Conservation (phyloP, 1,140 invertebrate genomes). For the Neocloeon triangulifer region DNA sequence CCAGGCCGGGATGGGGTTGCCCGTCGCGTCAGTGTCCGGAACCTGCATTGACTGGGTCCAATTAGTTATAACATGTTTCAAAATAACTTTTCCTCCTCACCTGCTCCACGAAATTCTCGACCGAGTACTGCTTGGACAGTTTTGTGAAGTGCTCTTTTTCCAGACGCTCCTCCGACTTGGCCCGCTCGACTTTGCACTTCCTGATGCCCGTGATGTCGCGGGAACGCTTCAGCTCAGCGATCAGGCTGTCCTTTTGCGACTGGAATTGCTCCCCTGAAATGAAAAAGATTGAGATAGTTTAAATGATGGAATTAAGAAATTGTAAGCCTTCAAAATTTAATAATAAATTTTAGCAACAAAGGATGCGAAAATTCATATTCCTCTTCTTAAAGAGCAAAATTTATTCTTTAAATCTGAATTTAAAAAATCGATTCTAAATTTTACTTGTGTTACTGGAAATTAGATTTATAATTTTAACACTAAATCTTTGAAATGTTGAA, state of each 20-base stretch:
- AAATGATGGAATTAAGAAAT: constrained; percentile 24
- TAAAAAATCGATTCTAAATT: no score
- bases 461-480: no score
- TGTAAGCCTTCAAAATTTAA: no score
- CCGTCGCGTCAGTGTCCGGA: constrained; percentile 68
- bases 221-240: constrained; percentile 71
- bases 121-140: constrained; percentile 60
- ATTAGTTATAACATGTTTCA: constrained; percentile 1
- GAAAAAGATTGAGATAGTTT: no score
- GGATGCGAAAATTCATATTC: no score
- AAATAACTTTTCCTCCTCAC: constrained; percentile 21
- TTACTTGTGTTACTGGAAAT: no score
- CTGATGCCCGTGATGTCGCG: constrained; percentile 76
- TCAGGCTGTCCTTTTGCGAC: constrained; percentile 59
- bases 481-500: no score
- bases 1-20: constrained; percentile 76
- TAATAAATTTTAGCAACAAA: no score
- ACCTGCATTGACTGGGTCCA: constrained; percentile 34
- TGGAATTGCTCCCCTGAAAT: constrained; percentile 47
- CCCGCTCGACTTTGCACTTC: constrained; percentile 70
- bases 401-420: no score
- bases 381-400: no score
- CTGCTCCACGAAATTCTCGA: constrained; percentile 72
- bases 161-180: constrained; percentile 50
- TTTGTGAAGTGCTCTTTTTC: constrained; percentile 62